phyloP scores from a whole-genome alignment of 2,797 vertebrate genomes.

The Takifugu ocellatus region DNA sequence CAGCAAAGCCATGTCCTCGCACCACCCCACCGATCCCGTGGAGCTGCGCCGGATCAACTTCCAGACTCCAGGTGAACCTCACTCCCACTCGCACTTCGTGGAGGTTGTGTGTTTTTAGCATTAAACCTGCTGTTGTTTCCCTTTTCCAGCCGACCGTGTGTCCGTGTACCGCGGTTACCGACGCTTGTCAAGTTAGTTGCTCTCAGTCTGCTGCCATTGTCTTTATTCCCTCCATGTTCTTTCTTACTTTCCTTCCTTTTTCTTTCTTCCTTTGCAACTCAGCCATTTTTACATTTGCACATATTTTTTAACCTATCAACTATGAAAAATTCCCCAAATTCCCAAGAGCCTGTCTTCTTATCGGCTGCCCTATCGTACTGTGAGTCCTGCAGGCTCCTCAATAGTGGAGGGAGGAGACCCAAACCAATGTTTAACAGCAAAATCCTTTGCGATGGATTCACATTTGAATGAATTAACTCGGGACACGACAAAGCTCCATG shows the following conservation, averaged over 20 bases:
- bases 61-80: constrained; percentile 91
- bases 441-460: no score
- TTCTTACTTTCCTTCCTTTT: constrained; percentile 24
- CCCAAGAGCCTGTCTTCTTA: no score
- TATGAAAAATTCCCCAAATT: no score
- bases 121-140: constrained; percentile 71
- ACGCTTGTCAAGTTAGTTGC: constrained; percentile 92
- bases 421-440: no score
- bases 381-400: no score
- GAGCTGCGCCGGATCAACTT: constrained; percentile 98
- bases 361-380: no score
- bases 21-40: constrained; percentile 96
- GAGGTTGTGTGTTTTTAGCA: constrained; percentile 23
- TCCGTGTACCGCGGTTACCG: constrained; percentile 93
- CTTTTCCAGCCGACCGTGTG: constrained; percentile 88
- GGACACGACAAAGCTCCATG: no score
- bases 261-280: constrained; percentile 45
- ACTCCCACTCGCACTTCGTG: constrained; percentile 7
- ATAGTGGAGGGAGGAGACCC: no score
- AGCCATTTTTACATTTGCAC: no score
- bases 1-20: constrained; percentile 94
- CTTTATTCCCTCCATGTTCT: constrained; percentile 50
- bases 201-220: constrained; percentile 72
- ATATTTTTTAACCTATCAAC: no score
- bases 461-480: no score